These are phyloP conservation scores for Cryptus viduatorius DNA, from an alignment of 2,888 invertebrate species.

Conservation along the genomic window DNA sequence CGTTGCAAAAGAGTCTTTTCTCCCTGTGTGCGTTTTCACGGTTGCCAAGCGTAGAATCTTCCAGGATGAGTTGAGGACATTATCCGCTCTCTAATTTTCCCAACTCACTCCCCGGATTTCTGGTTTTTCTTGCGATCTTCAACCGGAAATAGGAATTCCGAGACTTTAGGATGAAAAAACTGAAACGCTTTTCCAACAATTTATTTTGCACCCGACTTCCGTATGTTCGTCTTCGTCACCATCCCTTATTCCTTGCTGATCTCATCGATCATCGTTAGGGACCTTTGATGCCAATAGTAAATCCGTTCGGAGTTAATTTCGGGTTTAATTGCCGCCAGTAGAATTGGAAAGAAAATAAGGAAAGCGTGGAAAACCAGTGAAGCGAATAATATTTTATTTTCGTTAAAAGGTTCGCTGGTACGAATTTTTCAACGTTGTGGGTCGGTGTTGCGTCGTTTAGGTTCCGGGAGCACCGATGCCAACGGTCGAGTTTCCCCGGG, in stretches of 20 bases:
- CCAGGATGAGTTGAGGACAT: slow-evolving; percentile 12
- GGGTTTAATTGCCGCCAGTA: slow-evolving; percentile 33
- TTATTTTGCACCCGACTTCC: not conserved
- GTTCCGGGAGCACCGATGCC: slow-evolving; percentile 38
- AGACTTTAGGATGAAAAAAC: slow-evolving; percentile 33
- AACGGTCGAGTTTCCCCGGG: slow-evolving; percentile 54
- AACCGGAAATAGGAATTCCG: slow-evolving; percentile 18
- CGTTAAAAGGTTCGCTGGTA: slow-evolving; percentile 54
- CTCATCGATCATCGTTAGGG: slow-evolving; percentile 51
- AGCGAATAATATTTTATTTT: slow-evolving; percentile 58
- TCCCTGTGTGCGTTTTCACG: slow-evolving; percentile 22
- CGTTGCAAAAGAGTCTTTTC: slow-evolving; percentile 38
- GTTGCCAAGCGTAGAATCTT: slow-evolving; percentile 24
- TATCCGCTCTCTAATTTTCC: slow-evolving; percentile 22
- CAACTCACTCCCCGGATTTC: slow-evolving; percentile 36
- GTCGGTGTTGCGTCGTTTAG: slow-evolving; percentile 44
- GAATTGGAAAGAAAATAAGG: slow-evolving; percentile 15
- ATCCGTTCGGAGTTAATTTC: not conserved
- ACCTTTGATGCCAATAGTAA: not conserved
- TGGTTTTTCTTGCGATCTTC: slow-evolving; percentile 45
- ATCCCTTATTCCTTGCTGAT: not conserved
- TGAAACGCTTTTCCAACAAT: slow-evolving; percentile 6
- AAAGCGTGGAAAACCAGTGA: not conserved
- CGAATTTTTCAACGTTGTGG: slow-evolving; percentile 38
- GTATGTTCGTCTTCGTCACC: not conserved